Evolutionary conservation across 1,140 invertebrate species (phyloP), one percentile per base, ranked within the genome.

Genomic region (Lasaia peninsularis): DNA sequence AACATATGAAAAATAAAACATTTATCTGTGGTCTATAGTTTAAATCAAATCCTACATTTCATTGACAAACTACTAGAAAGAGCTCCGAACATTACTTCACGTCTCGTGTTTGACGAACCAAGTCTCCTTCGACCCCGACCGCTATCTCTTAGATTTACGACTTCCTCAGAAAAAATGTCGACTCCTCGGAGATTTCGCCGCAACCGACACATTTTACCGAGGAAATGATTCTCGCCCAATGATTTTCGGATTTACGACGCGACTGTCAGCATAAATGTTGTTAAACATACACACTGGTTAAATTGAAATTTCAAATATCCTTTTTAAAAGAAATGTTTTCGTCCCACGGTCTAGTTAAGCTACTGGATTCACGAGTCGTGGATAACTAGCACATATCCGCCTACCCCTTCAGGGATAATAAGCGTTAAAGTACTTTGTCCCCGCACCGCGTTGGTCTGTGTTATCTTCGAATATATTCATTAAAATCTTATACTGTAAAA

Each of bases 221-320:
- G 67, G 63, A 63, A 67, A 65, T 63, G 62, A 68, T 51, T 14
- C 60, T 54, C 56, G 50, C 56, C 57, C 60, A 61, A 56, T 57
- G 57, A 56, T 53, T 63, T 56, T 53, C 28, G 32, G 50, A 58
- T 78, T 78, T 78, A 77, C 67, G 73, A 63, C 53, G 1, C 12
- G 20, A 10, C 14, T 54, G 16, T 21, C 34, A 1, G 24, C 24
- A 28, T 28, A 28, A 28, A 28, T 28, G 24, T 37, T 54, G 18
- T 20, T 54, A 21, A 33, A 35, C 33, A 4, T 24, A 37, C 32
- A 37, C 12, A 54, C 14, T 11, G 4, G 34, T 52, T 24, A 20
- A 11, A 35, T 12, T 28, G 8, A 28, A 28, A 28, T 6, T 28
- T 1, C n/a, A 5, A 28, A 28, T 28, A 4, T 35, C 12, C 34